These are phyloP conservation scores for Entomyzon cyanotis DNA, from an alignment of 2,113 vertebrate genomes.

Conservation along the genomic window DNA sequence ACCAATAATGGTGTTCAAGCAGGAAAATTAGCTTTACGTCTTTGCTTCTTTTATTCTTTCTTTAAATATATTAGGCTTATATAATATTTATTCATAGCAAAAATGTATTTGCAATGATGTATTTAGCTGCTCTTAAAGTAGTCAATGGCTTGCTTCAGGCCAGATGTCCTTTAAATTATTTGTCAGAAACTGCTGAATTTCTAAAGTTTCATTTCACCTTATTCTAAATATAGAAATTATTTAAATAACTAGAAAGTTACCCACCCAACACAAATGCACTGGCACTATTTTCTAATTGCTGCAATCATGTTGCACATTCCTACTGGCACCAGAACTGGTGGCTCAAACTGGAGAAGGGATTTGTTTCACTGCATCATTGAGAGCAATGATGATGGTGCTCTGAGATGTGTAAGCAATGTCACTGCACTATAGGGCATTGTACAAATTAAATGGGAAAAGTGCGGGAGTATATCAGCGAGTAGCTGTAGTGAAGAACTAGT, in stretches of 20 bases:
- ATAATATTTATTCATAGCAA: not conserved
- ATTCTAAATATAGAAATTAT: not conserved
- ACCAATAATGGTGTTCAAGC: not conserved
- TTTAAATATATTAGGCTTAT: not conserved
- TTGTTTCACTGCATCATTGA: fast-evolving
- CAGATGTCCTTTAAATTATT: not conserved
- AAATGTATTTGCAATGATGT: not conserved
- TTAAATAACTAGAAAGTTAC: not conserved
- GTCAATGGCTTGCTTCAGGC: not conserved
- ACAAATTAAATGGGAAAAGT: not conserved
- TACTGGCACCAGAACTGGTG: not conserved
- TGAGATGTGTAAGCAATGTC: not conserved
- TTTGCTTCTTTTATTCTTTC: not conserved
- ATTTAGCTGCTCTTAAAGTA: not conserved
- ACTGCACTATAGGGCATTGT: not conserved
- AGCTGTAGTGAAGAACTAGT: not conserved
- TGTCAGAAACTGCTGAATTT: not conserved
- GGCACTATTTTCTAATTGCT: not conserved
- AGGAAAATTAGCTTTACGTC: not conserved
- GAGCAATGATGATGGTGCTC: not conserved
- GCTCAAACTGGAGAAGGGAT: not conserved
- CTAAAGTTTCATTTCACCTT: not conserved
- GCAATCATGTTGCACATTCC: not conserved
- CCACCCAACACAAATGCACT: not conserved
- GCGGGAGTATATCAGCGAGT: not conserved